phyloP scores from a whole-genome alignment of 1,140 invertebrate genomes.

The Drosophila nasuta region DNA sequence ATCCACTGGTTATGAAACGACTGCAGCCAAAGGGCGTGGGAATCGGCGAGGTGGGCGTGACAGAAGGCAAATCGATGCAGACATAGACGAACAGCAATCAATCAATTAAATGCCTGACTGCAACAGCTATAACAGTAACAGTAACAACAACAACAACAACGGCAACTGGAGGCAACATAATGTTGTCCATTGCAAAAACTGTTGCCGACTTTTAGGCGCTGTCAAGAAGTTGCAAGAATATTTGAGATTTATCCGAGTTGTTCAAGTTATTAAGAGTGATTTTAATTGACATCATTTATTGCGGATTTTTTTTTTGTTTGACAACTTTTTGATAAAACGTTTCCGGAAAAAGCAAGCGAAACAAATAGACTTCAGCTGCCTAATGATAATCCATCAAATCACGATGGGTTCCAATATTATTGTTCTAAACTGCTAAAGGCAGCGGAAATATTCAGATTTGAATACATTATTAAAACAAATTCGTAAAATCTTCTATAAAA shows the following conservation, averaged over 20 bases:
- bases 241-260: conserved; percentile 61
- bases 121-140: conserved; percentile 26
- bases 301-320: neutral
- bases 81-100: conserved; percentile 80
- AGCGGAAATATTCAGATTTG: no score
- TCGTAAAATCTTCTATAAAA: no score
- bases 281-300: neutral
- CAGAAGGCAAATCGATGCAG: conserved; percentile 65
- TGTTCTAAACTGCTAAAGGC: no score
- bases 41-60: conserved; percentile 1
- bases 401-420: no score
- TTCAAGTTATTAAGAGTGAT: conserved; percentile 11
- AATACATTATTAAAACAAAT: no score
- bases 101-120: conserved; percentile 78
- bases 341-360: no score
- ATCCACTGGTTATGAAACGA: conserved; percentile 67
- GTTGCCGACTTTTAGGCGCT: conserved; percentile 47
- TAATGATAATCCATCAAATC: no score
- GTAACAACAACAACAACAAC: conserved; percentile 21
- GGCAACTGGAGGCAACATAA: conserved; percentile 30
- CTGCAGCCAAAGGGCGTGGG: conserved; percentile 16
- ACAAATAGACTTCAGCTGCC: no score
- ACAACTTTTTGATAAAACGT: no score
- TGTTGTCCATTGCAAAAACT: conserved; percentile 45
- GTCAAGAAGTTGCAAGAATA: conserved; percentile 31